Percentiles rank a stretch among this genome's conserved stretches.
phyloP scores from a whole-genome alignment of 2,797 vertebrate species.

The Acipenser oxyrinchus region DNA sequence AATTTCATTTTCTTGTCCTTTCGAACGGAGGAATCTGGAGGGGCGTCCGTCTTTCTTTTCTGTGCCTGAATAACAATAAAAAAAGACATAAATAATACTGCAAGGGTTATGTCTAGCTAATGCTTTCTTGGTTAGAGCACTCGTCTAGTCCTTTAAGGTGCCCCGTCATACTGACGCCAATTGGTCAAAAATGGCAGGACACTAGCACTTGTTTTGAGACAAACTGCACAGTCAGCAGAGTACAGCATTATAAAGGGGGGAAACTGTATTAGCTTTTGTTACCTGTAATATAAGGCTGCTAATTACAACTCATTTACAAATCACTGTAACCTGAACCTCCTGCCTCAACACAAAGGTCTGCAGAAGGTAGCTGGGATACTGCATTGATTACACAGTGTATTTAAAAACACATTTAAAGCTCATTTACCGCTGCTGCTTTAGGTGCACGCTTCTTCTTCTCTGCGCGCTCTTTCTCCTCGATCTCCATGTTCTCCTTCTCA shows the following conservation, averaged over 20 bases:
- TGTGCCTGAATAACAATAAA: constrained; percentile 49
- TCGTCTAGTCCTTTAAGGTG: too few relatives aligned
- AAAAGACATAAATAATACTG: too few relatives aligned
- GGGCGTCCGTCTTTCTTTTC: constrained; percentile 72
- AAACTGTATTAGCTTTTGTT: constrained; percentile 18
- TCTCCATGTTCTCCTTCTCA: constrained; percentile 83
- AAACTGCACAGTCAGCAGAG: too few relatives aligned
- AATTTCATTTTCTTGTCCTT: constrained; percentile 53
- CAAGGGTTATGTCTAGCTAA: too few relatives aligned
- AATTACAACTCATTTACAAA: constrained; percentile 1
- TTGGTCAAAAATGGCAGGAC: too few relatives aligned
- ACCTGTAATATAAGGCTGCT: neutral
- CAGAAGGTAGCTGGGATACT: too few relatives aligned
- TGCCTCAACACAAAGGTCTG: neutral
- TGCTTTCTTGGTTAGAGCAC: too few relatives aligned
- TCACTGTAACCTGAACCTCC: neutral
- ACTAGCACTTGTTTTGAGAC: too few relatives aligned
- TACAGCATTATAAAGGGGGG: constrained; percentile 11
- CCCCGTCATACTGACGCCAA: too few relatives aligned
- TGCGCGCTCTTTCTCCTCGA: constrained; percentile 78
- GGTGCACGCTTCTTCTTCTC: constrained; percentile 77
- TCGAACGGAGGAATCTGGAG: constrained; percentile 59
- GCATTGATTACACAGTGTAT: neutral
- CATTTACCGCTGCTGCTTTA: constrained; percentile 66
- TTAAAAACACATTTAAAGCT: constrained; percentile 29